Percentiles rank a stretch among this genome's conserved stretches.
Conservation (phyloP, 1,140 invertebrate genomes). For the Drosophila arawakana region DNA sequence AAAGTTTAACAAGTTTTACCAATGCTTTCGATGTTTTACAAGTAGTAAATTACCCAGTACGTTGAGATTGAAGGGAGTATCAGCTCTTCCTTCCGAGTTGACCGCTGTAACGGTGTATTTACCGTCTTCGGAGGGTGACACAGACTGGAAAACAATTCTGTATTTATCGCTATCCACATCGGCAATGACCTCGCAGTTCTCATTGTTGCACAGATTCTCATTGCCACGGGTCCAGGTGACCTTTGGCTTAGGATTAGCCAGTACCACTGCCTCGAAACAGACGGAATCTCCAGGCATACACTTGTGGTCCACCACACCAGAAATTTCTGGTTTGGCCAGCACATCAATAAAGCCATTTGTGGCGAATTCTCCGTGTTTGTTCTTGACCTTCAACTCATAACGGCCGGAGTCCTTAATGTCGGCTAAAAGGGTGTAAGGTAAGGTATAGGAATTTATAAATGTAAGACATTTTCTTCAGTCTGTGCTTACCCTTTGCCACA, state of each 20-base stretch:
- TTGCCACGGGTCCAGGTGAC: slow-evolving; percentile 88
- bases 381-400: slow-evolving; percentile 91
- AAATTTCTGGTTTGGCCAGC: slow-evolving; percentile 90
- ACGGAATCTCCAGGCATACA: slow-evolving; percentile 90
- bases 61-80: slow-evolving; percentile 89
- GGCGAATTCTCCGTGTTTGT: slow-evolving; percentile 90
- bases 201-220: slow-evolving; percentile 82
- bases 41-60: slow-evolving; percentile 88
- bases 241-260: slow-evolving; percentile 91
- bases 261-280: slow-evolving; percentile 89
- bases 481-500: slow-evolving; percentile 86
- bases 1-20: slow-evolving; percentile 53
- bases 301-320: slow-evolving; percentile 89
- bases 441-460: neutral
- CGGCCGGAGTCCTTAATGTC: slow-evolving; percentile 91
- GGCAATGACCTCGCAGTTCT: slow-evolving; percentile 83
- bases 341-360: slow-evolving; percentile 90
- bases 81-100: slow-evolving; percentile 91
- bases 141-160: slow-evolving; percentile 89
- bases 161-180: slow-evolving; percentile 82
- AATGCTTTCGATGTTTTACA: neutral
- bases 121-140: slow-evolving; percentile 91
- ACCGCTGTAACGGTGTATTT: slow-evolving; percentile 90
- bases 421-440: slow-evolving; percentile 82
- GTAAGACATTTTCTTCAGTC: no score